Conservation (phyloP, 2,113 vertebrate genomes). For the Fregata magnificens region DNA sequence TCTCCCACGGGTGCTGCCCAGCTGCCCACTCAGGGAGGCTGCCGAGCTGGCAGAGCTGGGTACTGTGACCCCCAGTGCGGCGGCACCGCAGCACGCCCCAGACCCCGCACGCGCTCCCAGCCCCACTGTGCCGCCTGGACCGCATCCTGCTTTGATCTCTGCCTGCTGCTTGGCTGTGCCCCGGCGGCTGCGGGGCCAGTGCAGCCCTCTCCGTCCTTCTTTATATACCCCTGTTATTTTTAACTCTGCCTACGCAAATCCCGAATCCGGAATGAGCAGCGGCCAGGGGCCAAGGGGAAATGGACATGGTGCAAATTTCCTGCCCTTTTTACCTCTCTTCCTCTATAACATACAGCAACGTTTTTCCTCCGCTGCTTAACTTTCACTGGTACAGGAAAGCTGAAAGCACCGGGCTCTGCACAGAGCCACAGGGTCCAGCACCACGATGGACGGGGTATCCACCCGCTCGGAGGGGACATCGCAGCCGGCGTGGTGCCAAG, state of each 20-base stretch:
- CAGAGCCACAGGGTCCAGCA: background rate
- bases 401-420: background rate
- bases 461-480: fast-evolving
- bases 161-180: constrained; percentile 43
- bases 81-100: fast-evolving
- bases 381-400: constrained; percentile 72
- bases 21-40: background rate
- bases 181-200: background rate
- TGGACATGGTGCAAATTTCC: constrained; percentile 78
- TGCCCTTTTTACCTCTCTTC: constrained; percentile 77
- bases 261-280: constrained; percentile 74
- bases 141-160: constrained; percentile 58
- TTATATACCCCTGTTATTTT: constrained; percentile 80
- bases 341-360: constrained; percentile 69
- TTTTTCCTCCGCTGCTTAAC: constrained; percentile 66
- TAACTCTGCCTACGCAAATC: constrained; percentile 81
- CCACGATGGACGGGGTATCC: fast-evolving
- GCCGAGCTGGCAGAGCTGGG: background rate
- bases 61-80: fast-evolving
- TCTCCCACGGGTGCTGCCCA: background rate
- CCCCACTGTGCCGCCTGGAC: background rate
- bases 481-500: fast-evolving
- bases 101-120: fast-evolving
- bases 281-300: constrained; percentile 75
- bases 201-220: constrained; percentile 35